Base-by-base conservation (phyloP, 2,888 invertebrate species). In the Nemotelus pantherinus region DNA sequence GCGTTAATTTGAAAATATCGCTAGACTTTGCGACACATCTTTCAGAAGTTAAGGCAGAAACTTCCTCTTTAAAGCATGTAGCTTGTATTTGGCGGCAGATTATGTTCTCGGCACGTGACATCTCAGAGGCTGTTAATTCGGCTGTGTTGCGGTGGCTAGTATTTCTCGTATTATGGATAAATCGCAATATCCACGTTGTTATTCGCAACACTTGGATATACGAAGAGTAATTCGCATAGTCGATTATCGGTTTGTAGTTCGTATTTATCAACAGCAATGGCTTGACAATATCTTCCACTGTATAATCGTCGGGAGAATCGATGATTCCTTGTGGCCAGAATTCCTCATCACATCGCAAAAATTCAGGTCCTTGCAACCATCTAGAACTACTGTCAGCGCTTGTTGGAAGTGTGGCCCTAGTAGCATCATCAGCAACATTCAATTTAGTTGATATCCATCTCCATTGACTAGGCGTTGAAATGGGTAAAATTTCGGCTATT, bases 101-200 rank as follows among this genome's bases (percentile, higher is more conserved):
- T 60, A 63, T 58, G 48, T 60, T 43, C 63, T 70, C 45, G 48
- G 77, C 25, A 77, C 39, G 53, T 57, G 65, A 64, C 50, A 77
- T 53, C 10, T 68, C 55, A 47, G 7, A 45, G 65, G 65, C 44
- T 44, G 10, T 47, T 10, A 65, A 45, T 45, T 65, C 63, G 41
- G 3, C 39, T 58, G 60, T 39, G 3, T 63, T 3, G 25, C 43
- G 10, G n/a, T 77, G 71, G 57, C 70, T 67, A 39, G 58, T 50
- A 25, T 57, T 57, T 57, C 57, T 57, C 3, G 57, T 57, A 7
- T 57, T 57, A 57, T 6, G 9, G 10, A 57, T 7, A 7, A 57
- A 57, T 10, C 57, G 10, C 25, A 57, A 57, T 43, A 65, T 47
- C n/a, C 7, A 65, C 25, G n/a, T 2, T 9, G 25, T 25, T 25